Percentiles rank a stretch among this genome's conserved stretches.
phyloP scores from a whole-genome alignment of 2,888 invertebrate species.

The Oscheius myriophilus region DNA sequence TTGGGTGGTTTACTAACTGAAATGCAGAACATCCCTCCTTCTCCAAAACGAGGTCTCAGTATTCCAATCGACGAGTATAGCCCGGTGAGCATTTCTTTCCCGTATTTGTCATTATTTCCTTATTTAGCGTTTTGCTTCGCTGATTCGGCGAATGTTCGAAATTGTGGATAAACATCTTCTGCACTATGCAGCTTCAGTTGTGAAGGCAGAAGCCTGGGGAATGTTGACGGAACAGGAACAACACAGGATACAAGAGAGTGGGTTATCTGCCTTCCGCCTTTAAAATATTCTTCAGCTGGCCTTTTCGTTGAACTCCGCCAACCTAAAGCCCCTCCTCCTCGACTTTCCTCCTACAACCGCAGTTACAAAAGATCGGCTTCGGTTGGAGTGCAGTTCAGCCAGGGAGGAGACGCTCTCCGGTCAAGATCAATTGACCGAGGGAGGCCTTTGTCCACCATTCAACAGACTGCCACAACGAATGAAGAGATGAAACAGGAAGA shows the following conservation, averaged over 20 bases:
- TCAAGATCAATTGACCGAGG: slow-evolving; percentile 50
- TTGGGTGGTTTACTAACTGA: slow-evolving; percentile 28
- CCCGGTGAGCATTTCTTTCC: slow-evolving; percentile 39
- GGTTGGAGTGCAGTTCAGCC: slow-evolving; percentile 53
- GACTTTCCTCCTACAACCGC: slow-evolving; percentile 70
- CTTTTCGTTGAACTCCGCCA: slow-evolving; percentile 71
- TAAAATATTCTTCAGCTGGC: slow-evolving; percentile 60
- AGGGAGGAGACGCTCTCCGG: slow-evolving; percentile 31
- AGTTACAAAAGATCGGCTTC: slow-evolving; percentile 64
- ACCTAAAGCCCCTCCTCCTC: slow-evolving; percentile 71
- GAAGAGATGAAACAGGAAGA: slow-evolving; percentile 17
- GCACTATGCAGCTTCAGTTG: slow-evolving; percentile 76
- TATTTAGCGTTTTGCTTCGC: slow-evolving; percentile 59
- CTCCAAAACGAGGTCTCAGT: slow-evolving; percentile 37
- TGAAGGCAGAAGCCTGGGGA: slow-evolving; percentile 69
- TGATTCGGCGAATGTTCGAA: slow-evolving; percentile 60
- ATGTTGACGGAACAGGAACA: slow-evolving; percentile 67
- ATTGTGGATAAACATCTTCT: slow-evolving; percentile 81
- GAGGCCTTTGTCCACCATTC: slow-evolving; percentile 31
- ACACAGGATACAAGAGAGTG: slow-evolving; percentile 70
- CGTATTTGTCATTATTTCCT: background rate
- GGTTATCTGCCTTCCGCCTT: slow-evolving; percentile 17
- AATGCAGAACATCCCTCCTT: slow-evolving; percentile 33
- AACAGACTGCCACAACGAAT: slow-evolving; percentile 6
- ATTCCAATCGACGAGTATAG: slow-evolving; percentile 59